Evolutionary conservation across 2,888 invertebrate species (phyloP), one percentile per base, ranked within the genome.

Genomic region (Pristionchus japonicus): DNA sequence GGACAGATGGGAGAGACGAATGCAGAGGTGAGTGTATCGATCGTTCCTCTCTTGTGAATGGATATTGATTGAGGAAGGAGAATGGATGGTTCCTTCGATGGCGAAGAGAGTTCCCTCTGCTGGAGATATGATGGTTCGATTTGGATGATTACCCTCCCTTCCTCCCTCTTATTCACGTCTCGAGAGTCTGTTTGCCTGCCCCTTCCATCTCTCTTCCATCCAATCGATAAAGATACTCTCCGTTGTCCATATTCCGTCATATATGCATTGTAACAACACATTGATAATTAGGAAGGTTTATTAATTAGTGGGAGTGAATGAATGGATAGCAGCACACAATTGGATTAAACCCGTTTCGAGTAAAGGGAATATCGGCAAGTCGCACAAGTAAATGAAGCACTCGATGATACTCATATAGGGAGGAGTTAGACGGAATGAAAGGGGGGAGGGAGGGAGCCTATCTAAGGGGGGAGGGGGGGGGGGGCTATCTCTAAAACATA

Each of bases 81-180:
- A 85, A 23, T 85, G 85, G 85, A 37, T 61, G 85, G n/a, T 57
- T n/a, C 64, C 85, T 31, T 61, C 64, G 27, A 40, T 40, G 37
- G 85, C 64, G 13, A 86, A 86, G 70, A 37, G 86, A 64, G 86
- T 86, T n/a, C 86, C 86, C 4, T 86, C 86, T 20, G 86, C 86
- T 37, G 86, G 86, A 13, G 86, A 86, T 70, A 86, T 86, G 86
- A 86, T 86, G 86, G 86, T 86, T 37, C 67, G 86, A 47, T 86
- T 86, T 52, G 86, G 86, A 86, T 85, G 23, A 61, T 74, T 23
- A 9, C 43, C 40, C 3, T 74, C 4, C 20, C 74, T n/a, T 40
- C 23, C 34, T n/a, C 20, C 7, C 7, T 37, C 40, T 40, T n/a
- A n/a, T n/a, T 37, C 34, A 1, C 11, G 15, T 40, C 0, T 37